phyloP scores from a whole-genome alignment of 2,888 invertebrate species.

The Barypeithes pellucidus region DNA sequence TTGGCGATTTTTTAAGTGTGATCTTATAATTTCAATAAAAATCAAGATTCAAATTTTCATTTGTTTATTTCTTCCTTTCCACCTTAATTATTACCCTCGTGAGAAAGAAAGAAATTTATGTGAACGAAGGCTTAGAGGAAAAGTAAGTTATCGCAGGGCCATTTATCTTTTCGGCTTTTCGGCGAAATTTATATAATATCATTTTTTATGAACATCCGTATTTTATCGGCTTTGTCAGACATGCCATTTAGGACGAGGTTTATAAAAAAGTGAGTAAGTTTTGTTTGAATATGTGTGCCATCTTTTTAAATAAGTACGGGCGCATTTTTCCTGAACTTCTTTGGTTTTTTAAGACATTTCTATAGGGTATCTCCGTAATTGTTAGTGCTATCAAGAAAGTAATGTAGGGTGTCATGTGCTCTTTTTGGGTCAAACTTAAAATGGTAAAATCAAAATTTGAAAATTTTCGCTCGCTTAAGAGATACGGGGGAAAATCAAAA shows the following conservation, averaged over 20 bases:
- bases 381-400: too few species aligned
- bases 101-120: constrained; percentile 23
- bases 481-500: too few species aligned
- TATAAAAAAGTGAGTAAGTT: constrained; percentile 38
- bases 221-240: constrained; percentile 38
- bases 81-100: not conserved
- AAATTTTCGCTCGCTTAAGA: too few species aligned
- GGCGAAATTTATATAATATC: constrained; percentile 38
- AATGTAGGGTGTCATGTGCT: too few species aligned
- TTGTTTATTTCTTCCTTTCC: too few species aligned
- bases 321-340: not conserved
- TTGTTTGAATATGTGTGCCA: constrained; percentile 13
- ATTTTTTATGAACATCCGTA: constrained; percentile 38
- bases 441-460: too few species aligned
- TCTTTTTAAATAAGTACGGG: not conserved
- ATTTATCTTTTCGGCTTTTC: constrained; percentile 35
- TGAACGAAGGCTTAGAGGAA: constrained; percentile 36
- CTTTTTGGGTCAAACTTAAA: too few species aligned
- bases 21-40: too few species aligned
- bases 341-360: not conserved
- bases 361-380: too few species aligned
- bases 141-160: constrained; percentile 37
- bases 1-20: too few species aligned
- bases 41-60: too few species aligned
- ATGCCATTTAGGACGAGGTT: constrained; percentile 33